Evolutionary conservation across 1,140 invertebrate genomes (phyloP), one percentile per base, ranked within the genome.

Genomic region (Gonioctena quinquepunctata): DNA sequence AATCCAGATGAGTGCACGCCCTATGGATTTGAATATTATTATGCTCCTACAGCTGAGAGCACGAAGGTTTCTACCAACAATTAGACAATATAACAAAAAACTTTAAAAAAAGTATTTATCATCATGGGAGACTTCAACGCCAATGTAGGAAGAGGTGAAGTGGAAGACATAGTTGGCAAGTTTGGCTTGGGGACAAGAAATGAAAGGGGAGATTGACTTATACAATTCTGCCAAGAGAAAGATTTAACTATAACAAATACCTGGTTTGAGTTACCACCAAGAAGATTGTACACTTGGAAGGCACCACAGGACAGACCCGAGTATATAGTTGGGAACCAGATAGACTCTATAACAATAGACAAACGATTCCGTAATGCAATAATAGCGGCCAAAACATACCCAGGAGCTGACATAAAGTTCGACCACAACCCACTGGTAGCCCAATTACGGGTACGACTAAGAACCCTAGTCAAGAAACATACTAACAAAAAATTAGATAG

Each of bases 271-370:
- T 54, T 81, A 23, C 80, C 77, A 21, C 50, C 63, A 11, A 57
- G 81, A 56, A 66, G 80, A 50, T 50, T 83, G 11, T 83, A 83
- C 57, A 83, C 81, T 16, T 82, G 81, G 81, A 83, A 76, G 59
- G 79, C 79, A 59, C 82, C 81, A 18, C 8, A 18, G 22, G 78
- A 83, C 64, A 78, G 18, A 8, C 18, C 68, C 27, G 22, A 75
- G 0, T 68, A 78, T 21, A 71, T 78, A 18, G 68, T 81, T 2
- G 59, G 80, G 61, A 84, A 82, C 68, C 78, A 82, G 63, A 83
- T 82, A 65, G 79, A 82, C 62, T 83, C 70, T 62, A 73, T 83
- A 1, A 28, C 80, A 18, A 76, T 81, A 6, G 77, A 77, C 8
- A 72, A 72, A 26, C 54, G 80, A 8, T 83, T 75, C 48, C 28